Evolutionary conservation across 1,140 invertebrate genomes (phyloP), one percentile per base, ranked within the genome.

Genomic region (Copidosoma floridanum): DNA sequence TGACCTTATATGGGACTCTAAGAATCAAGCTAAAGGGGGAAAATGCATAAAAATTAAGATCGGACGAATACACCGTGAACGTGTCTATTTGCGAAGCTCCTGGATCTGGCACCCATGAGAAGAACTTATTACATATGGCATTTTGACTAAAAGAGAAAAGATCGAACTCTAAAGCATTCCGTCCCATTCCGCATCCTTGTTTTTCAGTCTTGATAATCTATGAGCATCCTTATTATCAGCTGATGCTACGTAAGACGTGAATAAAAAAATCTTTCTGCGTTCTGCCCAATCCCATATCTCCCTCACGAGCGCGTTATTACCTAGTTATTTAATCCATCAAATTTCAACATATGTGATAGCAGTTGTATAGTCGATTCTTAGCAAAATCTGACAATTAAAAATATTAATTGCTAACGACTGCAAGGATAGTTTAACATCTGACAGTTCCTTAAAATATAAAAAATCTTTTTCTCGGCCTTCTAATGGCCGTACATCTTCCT

Each of bases 381-480:
- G 60, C 16, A 68, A 32, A 32, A 72, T 67, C 18, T 67, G 57
- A 38, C 54, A 64, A 26, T 20, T 38, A 27, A 1, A 41, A 71
- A 35, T 7, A 21, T 50, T 23, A n/a, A n/a, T n/a, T n/a, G 68
- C 74, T 4, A 53, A 24, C 1, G 6, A 2, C 16, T 53, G 10
- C 18, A 53, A 41, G 16, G 8, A 32, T 1, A 3, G 26, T 40
- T 40, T 53, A n/a, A 53, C 32, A 2, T 7, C 37, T 24, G 26
- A 40, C 12, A 53, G 12, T 20, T 76, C 73, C 57, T 73, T 65
- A 53, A 68, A 74, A 75, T 77, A 57, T 74, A 41, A 56, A 72
- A 16, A 18, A 38, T 38, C 27, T 32, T 37, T 18, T 59, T 18
- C 37, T 44, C 3, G 1, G 29, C 16, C 12, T 32, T 44, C 59